These are phyloP conservation scores for Volucella bombylans DNA, from an alignment of 2,888 invertebrate genomes.

Conservation along the genomic window DNA sequence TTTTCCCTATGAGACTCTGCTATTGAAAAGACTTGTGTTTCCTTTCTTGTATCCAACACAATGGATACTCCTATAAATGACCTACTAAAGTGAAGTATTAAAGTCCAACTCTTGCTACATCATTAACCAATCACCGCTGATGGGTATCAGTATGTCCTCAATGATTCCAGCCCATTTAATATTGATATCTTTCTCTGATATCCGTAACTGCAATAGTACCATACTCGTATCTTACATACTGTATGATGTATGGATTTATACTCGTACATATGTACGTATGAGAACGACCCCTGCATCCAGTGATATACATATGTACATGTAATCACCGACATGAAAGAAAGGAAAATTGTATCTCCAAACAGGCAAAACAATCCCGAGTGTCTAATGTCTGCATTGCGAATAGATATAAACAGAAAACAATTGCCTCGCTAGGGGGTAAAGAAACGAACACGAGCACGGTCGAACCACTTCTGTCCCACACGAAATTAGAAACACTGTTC, in stretches of 20 bases:
- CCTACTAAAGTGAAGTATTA: background rate
- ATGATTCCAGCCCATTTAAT: slow-evolving; percentile 14
- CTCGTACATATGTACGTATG: too few relatives aligned
- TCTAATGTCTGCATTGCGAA: slow-evolving; percentile 51
- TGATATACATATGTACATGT: background rate
- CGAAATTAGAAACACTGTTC: slow-evolving; percentile 29
- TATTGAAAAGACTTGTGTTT: too few relatives aligned
- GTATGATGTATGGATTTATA: too few relatives aligned
- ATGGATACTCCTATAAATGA: too few relatives aligned
- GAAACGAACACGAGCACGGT: background rate
- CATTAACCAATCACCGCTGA: slow-evolving; percentile 37
- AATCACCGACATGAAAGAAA: slow-evolving; percentile 24
- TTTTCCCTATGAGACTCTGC: too few relatives aligned
- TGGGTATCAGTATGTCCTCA: slow-evolving; percentile 21
- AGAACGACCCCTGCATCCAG: background rate
- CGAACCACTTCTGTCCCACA: slow-evolving; percentile 13
- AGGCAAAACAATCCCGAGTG: slow-evolving; percentile 42
- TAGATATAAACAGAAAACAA: slow-evolving; percentile 35
- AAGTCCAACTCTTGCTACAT: slow-evolving; percentile 10
- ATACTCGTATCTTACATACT: background rate
- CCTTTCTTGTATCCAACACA: too few relatives aligned
- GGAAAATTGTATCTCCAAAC: slow-evolving; percentile 31
- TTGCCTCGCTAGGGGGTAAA: slow-evolving; percentile 29
- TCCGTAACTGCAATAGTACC: too few relatives aligned
- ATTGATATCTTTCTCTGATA: slow-evolving; percentile 34